Percentiles rank a stretch among this genome's conserved stretches.
Conservation (phyloP, 1,140 invertebrate genomes). For the Trichonephila clavipes region DNA sequence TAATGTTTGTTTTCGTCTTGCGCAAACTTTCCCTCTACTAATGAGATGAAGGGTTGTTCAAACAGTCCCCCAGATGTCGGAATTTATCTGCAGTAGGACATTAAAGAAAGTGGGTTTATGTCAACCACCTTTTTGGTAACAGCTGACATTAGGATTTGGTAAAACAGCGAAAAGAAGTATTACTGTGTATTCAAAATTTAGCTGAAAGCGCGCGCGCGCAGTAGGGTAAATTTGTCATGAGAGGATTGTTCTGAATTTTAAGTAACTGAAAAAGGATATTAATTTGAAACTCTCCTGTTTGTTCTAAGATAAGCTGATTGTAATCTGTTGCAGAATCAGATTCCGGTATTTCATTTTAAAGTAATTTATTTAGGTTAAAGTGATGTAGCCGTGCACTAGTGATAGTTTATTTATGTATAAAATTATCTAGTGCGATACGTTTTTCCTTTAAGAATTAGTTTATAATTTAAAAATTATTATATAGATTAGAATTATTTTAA, state of each 20-base stretch:
- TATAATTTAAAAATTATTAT: too few species aligned
- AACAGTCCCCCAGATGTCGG: slow-evolving; percentile 52
- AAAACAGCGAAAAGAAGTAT: background rate
- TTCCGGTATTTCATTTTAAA: too few species aligned
- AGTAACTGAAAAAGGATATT: background rate
- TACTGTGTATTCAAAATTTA: background rate
- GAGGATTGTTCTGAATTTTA: background rate
- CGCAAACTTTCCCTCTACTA: slow-evolving; percentile 51
- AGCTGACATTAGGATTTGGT: background rate
- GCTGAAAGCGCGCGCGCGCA: background rate
- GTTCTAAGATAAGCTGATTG: background rate
- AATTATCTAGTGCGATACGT: too few species aligned
- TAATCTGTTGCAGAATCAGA: too few species aligned
- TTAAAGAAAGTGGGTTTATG: background rate
- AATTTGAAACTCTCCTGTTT: background rate
- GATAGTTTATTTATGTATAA: too few species aligned
- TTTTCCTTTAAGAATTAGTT: too few species aligned
- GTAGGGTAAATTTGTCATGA: background rate
- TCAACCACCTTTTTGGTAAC: background rate
- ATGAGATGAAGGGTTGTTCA: slow-evolving; percentile 70
- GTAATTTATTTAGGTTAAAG: too few species aligned
- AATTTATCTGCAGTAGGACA: background rate
- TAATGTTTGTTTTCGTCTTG: slow-evolving; percentile 38
- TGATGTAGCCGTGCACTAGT: too few species aligned
- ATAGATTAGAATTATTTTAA: too few species aligned